Percentiles rank a stretch among this genome's conserved stretches.
Conservation (phyloP, 2,113 vertebrate species). For the Pluvialis apricaria region DNA sequence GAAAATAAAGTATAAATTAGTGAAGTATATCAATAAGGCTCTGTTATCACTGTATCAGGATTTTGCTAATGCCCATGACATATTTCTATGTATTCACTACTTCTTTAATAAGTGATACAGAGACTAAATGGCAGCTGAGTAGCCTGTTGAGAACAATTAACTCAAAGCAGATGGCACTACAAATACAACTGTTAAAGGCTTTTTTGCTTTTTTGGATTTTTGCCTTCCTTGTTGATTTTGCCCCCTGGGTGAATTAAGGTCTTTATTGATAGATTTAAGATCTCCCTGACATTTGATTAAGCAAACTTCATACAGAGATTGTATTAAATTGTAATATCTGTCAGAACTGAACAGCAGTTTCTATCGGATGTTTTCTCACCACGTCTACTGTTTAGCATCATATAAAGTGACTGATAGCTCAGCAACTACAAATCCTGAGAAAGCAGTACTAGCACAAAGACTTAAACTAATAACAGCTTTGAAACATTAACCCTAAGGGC, state of each 20-base stretch:
- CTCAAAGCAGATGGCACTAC: conserved; percentile 44
- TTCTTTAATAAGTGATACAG: conserved; percentile 25
- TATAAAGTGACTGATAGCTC: background rate
- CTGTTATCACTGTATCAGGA: background rate
- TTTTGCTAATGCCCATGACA: background rate
- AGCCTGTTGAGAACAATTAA: conserved; percentile 58
- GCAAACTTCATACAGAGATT: conserved; percentile 29
- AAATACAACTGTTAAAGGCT: background rate
- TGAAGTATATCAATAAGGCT: background rate
- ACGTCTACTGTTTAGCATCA: background rate
- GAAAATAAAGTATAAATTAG: background rate
- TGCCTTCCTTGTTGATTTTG: conserved; percentile 28
- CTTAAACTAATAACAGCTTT: background rate
- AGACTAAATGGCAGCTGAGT: conserved; percentile 23
- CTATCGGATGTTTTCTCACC: background rate
- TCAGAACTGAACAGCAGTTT: conserved; percentile 21
- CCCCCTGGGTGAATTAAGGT: conserved; percentile 29
- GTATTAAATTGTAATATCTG: conserved; percentile 51
- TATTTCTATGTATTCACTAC: background rate
- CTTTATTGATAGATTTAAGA: conserved; percentile 54
- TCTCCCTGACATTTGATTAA: conserved; percentile 61
- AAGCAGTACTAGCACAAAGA: background rate
- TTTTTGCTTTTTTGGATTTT: conserved; percentile 29
- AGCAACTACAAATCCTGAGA: background rate
- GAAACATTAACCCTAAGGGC: background rate